Base-by-base conservation (phyloP, 2,888 invertebrate genomes). In the Chelonus formosanus region DNA sequence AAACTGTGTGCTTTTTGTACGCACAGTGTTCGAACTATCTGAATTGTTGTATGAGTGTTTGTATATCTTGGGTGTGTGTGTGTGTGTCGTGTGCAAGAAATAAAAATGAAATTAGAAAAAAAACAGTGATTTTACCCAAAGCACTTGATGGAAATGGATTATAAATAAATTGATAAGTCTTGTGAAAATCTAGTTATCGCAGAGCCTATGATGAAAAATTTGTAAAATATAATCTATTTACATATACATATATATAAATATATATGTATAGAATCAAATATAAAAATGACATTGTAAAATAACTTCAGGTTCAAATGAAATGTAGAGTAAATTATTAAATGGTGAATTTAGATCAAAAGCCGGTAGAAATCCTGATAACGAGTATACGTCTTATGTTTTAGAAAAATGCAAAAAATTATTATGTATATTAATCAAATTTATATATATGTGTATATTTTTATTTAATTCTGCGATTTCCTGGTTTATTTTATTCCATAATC, bases 251-350 rank as follows among this genome's bases (percentile, higher is more conserved):
- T 40, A 40, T 40, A 40, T 40, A 40, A 40, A 6, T 40, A 40
- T 6, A 40, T 40, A 40, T 6, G 6, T 40, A 40, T 40, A 40
- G 1, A 40, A 5, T 5, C 40, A 40, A 65, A 53, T 67, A 52
- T 63, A 65, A 65, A 53, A 52, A 68, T 70, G 67, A 67, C 68
- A 52, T 73, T 69, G 67, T 40, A 4, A 40, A 40, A 40, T 40
- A 40, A 40, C 6, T 40, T 40, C 40, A 40, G 40, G 6, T 40
- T 5, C 6, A 6, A 40, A 40, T 5, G 40, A 40, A 40, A 40
- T 40, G 40, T 40, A 40, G 40, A 40, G 6, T 40, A 40, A 40
- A 40, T 5, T 5, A 5, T 40, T 6, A 40, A 40, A 40, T 40
- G 40, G 6, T 40, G 40, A 40, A 40, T 6, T 40, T 40, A 40